These are phyloP conservation scores for Rhodophaea formosa DNA, from an alignment of 2,888 invertebrate species.

Conservation along the genomic window DNA sequence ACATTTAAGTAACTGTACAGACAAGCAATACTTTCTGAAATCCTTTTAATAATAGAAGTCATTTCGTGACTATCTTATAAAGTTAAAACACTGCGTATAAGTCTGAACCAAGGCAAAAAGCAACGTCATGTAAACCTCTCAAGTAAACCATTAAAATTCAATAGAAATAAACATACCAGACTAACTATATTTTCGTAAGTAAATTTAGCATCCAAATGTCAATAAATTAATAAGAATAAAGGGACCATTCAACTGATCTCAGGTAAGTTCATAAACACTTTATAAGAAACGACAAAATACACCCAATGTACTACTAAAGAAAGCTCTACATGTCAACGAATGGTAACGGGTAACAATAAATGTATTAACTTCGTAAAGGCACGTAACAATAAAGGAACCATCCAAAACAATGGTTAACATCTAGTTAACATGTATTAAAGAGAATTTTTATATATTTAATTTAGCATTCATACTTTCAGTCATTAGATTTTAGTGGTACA, in stretches of 20 bases:
- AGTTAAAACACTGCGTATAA: no score
- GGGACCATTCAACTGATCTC: not conserved
- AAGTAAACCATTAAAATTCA: no score
- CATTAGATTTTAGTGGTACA: slow-evolving; percentile 1
- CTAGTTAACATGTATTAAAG: slow-evolving; percentile 29
- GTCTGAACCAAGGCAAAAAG: no score
- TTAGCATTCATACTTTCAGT: slow-evolving; percentile 8
- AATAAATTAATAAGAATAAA: not conserved
- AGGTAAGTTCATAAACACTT: not conserved
- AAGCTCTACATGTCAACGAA: slow-evolving; percentile 28
- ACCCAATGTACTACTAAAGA: not conserved
- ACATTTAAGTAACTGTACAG: no score
- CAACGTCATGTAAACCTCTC: no score
- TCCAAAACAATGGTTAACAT: slow-evolving; percentile 45
- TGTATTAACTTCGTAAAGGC: slow-evolving; percentile 48
- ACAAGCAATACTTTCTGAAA: no score
- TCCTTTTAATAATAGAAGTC: no score
- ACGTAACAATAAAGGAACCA: slow-evolving; percentile 51
- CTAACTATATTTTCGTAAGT: no score
- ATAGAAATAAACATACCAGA: no score
- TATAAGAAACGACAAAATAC: no score
- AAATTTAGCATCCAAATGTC: no score
- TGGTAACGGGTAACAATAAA: slow-evolving; percentile 44
- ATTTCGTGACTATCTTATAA: no score
- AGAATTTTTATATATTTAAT: not conserved